These are phyloP conservation scores for Synanthedon andrenaeformis DNA, from an alignment of 2,888 invertebrate species.

Conservation along the genomic window DNA sequence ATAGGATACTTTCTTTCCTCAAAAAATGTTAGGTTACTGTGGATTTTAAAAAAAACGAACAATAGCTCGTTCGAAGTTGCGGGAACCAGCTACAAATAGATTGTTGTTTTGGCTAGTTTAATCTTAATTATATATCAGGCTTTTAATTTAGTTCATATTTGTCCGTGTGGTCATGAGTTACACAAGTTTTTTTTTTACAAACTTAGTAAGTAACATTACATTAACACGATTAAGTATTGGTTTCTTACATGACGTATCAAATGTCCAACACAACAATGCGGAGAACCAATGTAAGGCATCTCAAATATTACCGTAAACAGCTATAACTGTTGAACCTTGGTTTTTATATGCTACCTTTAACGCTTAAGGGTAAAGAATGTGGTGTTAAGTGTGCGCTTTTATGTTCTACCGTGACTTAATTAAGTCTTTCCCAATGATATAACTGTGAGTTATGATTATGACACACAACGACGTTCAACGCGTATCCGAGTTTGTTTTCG, in stretches of 20 bases:
- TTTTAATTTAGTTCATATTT: too few relatives aligned
- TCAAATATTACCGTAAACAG: conserved; percentile 24
- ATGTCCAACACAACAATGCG: conserved; percentile 13
- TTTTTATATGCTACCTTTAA: conserved; percentile 29
- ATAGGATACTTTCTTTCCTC: too few relatives aligned
- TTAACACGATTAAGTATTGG: too few relatives aligned
- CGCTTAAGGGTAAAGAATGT: conserved; percentile 41
- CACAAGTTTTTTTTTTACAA: too few relatives aligned
- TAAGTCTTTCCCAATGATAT: conserved; percentile 33
- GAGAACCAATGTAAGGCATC: conserved; percentile 20
- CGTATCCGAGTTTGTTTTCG: not conserved
- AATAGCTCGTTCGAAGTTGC: too few relatives aligned
- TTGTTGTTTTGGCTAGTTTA: not conserved
- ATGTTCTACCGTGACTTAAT: conserved; percentile 45
- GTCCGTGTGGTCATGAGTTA: too few relatives aligned
- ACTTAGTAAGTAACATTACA: too few relatives aligned
- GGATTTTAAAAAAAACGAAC: too few relatives aligned
- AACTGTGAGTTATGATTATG: conserved; percentile 21
- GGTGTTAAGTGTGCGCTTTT: conserved; percentile 38
- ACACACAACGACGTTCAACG: not conserved
- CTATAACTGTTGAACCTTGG: conserved; percentile 27
- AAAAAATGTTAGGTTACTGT: too few relatives aligned
- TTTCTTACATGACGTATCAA: too few relatives aligned
- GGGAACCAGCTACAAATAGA: not conserved
- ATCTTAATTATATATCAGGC: too few relatives aligned